These are phyloP conservation scores for Eleginops maclovinus DNA, from an alignment of 2,113 vertebrate species.

Conservation along the genomic window DNA sequence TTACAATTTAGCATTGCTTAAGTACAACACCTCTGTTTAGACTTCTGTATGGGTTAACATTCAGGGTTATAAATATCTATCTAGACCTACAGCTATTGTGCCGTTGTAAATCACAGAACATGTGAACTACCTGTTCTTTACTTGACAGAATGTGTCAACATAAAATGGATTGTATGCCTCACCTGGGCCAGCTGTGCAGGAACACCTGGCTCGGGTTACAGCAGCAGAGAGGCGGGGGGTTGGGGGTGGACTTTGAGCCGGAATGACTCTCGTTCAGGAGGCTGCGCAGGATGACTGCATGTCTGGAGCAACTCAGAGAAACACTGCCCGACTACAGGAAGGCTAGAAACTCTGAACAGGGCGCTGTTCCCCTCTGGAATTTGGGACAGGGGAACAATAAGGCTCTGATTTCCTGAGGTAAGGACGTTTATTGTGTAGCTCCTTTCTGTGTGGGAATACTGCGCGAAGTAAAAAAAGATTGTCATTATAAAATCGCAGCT, in stretches of 20 bases:
- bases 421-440: not conserved
- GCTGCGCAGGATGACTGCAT: constrained; percentile 61
- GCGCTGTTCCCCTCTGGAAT: not conserved
- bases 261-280: constrained; percentile 24
- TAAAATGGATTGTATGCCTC: not conserved
- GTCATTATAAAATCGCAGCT: not conserved
- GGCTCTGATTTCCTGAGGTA: constrained; percentile 33
- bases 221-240: constrained; percentile 62
- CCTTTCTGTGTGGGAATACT: not conserved
- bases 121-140: no score
- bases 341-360: not conserved
- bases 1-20: no score
- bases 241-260: constrained; percentile 72
- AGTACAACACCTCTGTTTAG: not conserved
- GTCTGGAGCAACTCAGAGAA: constrained; percentile 53
- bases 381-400: constrained; percentile 11
- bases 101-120: not conserved
- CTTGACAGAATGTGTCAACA: not conserved
- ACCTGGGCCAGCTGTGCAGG: constrained; percentile 70
- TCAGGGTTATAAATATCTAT: not conserved
- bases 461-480: not conserved
- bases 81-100: no score
- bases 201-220: constrained; percentile 82
- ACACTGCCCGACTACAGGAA: constrained; percentile 36
- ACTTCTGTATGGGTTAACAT: not conserved